Evolutionary conservation across 2,888 invertebrate species (phyloP), one percentile per base, ranked within the genome.

Genomic region (Drosophila meridionalis): DNA sequence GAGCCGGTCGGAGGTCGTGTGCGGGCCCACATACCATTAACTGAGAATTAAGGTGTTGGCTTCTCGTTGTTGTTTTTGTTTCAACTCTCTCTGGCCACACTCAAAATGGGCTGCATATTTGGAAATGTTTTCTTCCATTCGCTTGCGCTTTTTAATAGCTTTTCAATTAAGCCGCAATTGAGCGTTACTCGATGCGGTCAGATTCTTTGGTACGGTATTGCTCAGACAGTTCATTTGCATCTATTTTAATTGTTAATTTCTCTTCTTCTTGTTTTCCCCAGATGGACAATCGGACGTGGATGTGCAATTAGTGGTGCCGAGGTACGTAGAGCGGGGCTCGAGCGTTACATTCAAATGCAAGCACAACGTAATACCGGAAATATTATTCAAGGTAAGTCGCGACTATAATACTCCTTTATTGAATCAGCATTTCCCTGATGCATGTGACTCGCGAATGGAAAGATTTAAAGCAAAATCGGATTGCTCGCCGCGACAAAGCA

Each of bases 311-410:
- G 94, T 95, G 88, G 95, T 95, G 93, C 96, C 95, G 82, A 94
- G 95, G 83, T 97, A 96, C 94, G 96, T 96, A 78, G 95, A 95
- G 73, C 94, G 95, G 83, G 96, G 96, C 64, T 95, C 95, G 68
- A 95, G 96, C 77, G 96, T 96, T 79, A 94, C 95, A 56, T 94
- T 97, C 76, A 95, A 95, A 90, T 97, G 97, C 94, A 95, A 95
- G 76, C 96, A 97, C 94, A 96, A 96, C 93, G 96, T 97, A 69
- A 94, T 95, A 56, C 95, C 95, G 52, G 95, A 96, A 89, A 95
- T 96, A 83, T 94, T 97, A 65, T 96, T 96, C 94, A 97, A 97
- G 93, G 96, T 97, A 84, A 96, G 96, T 63, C 8, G 30, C 60
- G 45, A 47, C 38, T 3, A 3, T 42, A 30, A 30, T 9, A n/a